Conservation (phyloP, 2,797 vertebrate genomes). For the Thunnus albacares region DNA sequence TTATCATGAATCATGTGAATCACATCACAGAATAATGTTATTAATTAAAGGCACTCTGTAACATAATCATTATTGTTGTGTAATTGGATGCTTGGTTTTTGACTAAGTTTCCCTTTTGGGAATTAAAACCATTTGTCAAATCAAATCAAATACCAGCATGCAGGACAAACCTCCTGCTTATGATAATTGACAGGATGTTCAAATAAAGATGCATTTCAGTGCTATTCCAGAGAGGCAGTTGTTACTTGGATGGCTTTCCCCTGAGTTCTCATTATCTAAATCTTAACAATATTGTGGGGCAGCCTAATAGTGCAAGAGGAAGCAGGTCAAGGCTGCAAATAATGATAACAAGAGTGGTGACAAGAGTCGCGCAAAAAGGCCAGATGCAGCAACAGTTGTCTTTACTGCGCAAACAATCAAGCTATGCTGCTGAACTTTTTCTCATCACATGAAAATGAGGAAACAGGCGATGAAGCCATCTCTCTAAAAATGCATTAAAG, state of each 20-base stretch:
- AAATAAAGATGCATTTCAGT: slow-evolving; percentile 21
- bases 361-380: background rate
- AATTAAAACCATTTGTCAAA: slow-evolving; percentile 13
- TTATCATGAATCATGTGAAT: background rate
- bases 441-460: too few relatives aligned
- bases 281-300: slow-evolving; percentile 11
- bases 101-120: background rate
- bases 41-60: background rate
- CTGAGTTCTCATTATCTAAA: slow-evolving; percentile 56
- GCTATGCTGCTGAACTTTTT: background rate
- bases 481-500: too few relatives aligned
- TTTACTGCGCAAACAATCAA: background rate
- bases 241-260: slow-evolving; percentile 30
- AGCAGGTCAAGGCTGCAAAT: slow-evolving; percentile 45
- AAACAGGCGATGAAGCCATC: too few relatives aligned
- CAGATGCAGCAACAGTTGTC: background rate
- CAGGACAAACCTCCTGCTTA: slow-evolving; percentile 1
- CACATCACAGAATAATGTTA: too few relatives aligned
- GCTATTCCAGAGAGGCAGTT: slow-evolving; percentile 18
- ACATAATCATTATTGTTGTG: background rate
- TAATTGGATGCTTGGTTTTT: background rate
- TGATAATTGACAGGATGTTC: background rate
- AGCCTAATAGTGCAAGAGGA: slow-evolving; percentile 17
- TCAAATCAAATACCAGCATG: slow-evolving; percentile 14
- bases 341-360: slow-evolving; percentile 16